Base-by-base conservation (phyloP, 2,113 vertebrate species). In the Clarias magur region DNA sequence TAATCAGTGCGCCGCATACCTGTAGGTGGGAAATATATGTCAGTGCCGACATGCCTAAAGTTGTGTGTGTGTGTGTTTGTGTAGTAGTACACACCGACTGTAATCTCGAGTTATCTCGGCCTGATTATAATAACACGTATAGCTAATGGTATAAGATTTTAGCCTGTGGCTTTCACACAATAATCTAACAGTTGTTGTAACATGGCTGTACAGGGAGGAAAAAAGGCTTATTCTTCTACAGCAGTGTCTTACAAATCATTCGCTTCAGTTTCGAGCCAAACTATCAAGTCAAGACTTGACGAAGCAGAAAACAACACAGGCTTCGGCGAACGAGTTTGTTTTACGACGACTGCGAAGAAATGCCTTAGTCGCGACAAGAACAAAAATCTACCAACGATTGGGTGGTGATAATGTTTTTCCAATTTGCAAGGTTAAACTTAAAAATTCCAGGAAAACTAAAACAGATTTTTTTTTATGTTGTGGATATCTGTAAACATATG, bases 61-160 rank as follows among this genome's bases (percentile, higher is more conserved):
- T 13, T 27, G 59, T 81, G 78, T 54, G 25, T 62, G 82, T 38
- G 17, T 70, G n/a, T 83, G 53, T 72, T n/a, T 83, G 63, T 70
- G n/a, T 21, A 19, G 19, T 59, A 17, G 80, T 67, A 63, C 59
- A 63, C 21, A 42, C 34, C 48, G 91, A 60, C 57, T 80, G 30
- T 76, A 81, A 72, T 72, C 63, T n/a, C 34, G 11, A n/a, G 89
- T 92, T 89, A 90, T 90, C 89, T n/a, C 62, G 88, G 91, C 93
- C 92, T 92, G 91, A 93, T 94, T 93, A 91, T 92, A 92, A 48
- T 48, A 93, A 91, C 93, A 8, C 85, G 78, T 13, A 63, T 80
- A 89, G 85, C 86, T 82, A 65, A 65, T 53, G 81, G 59, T 25
- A 25, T 83, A 90, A 88, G 70, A 88, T 83, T 85, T 63, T 38